Conservation (phyloP, 2,797 vertebrate species). For the Echeneis naucrates region DNA sequence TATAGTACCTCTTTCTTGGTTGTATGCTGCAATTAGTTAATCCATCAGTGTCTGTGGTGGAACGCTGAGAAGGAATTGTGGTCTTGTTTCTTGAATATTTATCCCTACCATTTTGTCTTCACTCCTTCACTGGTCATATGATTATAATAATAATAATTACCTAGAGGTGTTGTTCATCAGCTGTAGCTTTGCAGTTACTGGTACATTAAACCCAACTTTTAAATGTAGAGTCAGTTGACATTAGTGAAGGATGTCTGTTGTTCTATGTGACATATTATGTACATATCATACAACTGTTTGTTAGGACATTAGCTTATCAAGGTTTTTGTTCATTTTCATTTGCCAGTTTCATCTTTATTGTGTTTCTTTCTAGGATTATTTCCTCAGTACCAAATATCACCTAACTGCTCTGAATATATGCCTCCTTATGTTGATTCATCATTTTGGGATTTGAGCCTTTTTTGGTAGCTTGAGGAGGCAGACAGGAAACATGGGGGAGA, state of each 20-base stretch:
- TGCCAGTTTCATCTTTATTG: slow-evolving; percentile 4
- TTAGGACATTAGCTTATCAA: background rate
- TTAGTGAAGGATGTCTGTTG: slow-evolving; percentile 28
- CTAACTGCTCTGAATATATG: background rate
- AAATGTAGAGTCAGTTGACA: background rate
- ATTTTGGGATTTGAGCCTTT: background rate
- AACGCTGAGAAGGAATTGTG: slow-evolving; percentile 1
- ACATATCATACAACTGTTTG: background rate
- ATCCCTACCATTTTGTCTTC: slow-evolving; percentile 6
- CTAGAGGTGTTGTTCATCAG: background rate
- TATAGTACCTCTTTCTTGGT: background rate
- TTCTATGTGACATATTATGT: slow-evolving; percentile 31
- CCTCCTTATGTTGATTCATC: background rate
- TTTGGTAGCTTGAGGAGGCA: background rate
- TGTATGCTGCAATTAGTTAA: background rate
- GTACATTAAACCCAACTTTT: background rate
- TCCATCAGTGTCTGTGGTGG: background rate
- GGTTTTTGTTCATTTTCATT: background rate
- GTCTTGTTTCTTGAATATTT: background rate
- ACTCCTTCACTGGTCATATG: no score
- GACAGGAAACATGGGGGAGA: no score
- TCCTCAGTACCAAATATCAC: background rate
- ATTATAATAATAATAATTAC: background rate
- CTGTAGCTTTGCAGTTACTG: background rate
- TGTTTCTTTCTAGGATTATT: background rate